Percentiles rank a stretch among this genome's conserved stretches.
These are phyloP conservation scores for Parazoanthus swiftii DNA, from an alignment of 92 coral and sea anemone genomes.

Conservation along the genomic window DNA sequence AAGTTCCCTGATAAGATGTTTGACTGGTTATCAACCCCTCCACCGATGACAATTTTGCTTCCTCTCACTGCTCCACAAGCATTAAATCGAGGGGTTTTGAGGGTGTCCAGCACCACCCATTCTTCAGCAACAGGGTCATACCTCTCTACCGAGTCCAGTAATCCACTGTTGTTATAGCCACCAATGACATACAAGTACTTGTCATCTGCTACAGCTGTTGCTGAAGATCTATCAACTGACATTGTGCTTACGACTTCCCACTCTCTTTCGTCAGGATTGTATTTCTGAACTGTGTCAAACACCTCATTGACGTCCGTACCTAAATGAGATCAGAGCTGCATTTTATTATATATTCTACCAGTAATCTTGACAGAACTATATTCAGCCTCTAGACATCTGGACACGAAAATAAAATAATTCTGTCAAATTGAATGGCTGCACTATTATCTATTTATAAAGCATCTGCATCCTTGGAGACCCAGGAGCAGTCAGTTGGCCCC, in stretches of 20 bases:
- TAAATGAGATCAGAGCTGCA: neutral
- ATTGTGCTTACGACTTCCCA: constrained; percentile 32
- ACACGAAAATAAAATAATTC: too few species aligned
- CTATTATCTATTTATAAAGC: too few species aligned
- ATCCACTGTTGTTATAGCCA: constrained; percentile 4
- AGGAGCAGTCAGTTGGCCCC: too few species aligned
- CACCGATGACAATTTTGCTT: constrained; percentile 24
- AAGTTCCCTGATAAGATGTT: constrained; percentile 29
- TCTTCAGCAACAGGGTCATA: constrained; percentile 27
- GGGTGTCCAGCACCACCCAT: constrained; percentile 15
- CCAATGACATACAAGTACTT: constrained; percentile 37
- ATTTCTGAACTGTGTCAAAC: constrained; percentile 36
- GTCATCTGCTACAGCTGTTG: constrained; percentile 30
- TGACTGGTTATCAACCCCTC: constrained; percentile 22
- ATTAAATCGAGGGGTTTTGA: constrained; percentile 23
- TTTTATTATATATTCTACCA: too few species aligned
- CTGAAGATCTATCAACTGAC: constrained; percentile 15
- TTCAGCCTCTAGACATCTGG: too few species aligned
- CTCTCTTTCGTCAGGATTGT: constrained; percentile 21
- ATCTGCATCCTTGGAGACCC: too few species aligned
- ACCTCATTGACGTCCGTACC: constrained; percentile 18
- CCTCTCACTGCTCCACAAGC: constrained; percentile 23
- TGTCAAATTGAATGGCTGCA: too few species aligned
- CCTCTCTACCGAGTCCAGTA: constrained; percentile 37
- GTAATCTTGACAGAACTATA: too few species aligned